Evolutionary conservation across 2,888 invertebrate genomes (phyloP).

Genomic region (Diplazon laetatorius): DNA sequence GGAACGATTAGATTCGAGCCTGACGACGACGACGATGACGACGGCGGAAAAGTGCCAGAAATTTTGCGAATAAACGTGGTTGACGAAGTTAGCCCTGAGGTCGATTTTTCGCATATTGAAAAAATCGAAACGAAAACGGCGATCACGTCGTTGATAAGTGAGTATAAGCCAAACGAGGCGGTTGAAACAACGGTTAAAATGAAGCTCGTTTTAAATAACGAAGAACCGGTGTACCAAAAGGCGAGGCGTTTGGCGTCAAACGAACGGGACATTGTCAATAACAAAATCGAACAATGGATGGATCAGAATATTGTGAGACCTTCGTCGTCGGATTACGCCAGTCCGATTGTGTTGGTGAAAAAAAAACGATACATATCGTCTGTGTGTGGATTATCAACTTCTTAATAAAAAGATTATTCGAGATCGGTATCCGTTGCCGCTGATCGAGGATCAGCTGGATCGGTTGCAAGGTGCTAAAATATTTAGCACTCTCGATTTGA

Average conservation of each 20-base stretch:
- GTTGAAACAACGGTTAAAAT: constrained; percentile 67
- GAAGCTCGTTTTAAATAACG: constrained; percentile 71
- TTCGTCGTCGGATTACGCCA: constrained; percentile 75
- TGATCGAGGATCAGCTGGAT: constrained; percentile 69
- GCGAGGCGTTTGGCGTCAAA: constrained; percentile 68
- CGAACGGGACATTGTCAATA: too few species aligned
- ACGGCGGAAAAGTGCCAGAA: not conserved
- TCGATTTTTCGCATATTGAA: not conserved
- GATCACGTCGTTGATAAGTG: constrained; percentile 57
- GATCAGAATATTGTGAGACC: constrained; percentile 71
- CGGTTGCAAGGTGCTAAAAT: too few species aligned
- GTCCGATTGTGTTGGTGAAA: constrained; percentile 71
- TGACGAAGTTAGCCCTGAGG: not conserved
- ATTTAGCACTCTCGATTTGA: too few species aligned
- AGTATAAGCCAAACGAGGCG: constrained; percentile 66
- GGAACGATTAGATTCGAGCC: too few species aligned
- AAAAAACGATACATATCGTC: too few species aligned
- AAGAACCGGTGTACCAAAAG: constrained; percentile 69
- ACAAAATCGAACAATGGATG: constrained; percentile 70
- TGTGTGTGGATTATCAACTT: constrained; percentile 67
- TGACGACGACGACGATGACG: not conserved
- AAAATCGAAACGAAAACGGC: not conserved
- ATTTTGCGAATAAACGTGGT: not conserved
- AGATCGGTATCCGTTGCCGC: constrained; percentile 68
- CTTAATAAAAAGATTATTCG: constrained; percentile 64